These are phyloP conservation scores for Lepisosteus osseus DNA, from an alignment of 2,113 vertebrate species.

Conservation along the genomic window DNA sequence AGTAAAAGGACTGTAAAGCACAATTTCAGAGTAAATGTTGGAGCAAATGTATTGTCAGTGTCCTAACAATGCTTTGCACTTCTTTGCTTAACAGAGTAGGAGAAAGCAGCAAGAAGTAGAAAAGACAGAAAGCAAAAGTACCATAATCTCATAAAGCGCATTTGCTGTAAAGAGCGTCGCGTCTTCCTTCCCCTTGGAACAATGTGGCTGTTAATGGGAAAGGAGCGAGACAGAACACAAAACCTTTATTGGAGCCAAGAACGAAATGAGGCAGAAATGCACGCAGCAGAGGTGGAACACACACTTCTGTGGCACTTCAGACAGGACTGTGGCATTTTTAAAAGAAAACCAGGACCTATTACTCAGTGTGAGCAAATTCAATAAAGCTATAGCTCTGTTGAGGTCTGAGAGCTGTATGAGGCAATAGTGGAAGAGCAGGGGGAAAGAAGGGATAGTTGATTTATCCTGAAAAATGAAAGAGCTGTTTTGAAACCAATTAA, in stretches of 20 bases:
- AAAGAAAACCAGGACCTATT: slow-evolving; percentile 21
- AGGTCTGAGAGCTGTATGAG: slow-evolving; percentile 25
- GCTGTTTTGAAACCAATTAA: background rate
- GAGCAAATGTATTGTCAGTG: too few relatives aligned
- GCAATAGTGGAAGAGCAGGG: slow-evolving; percentile 11
- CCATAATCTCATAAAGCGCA: slow-evolving; percentile 70
- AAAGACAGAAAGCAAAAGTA: slow-evolving; percentile 46
- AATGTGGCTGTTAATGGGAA: slow-evolving; percentile 59
- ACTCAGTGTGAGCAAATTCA: slow-evolving; percentile 32
- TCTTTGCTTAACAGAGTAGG: background rate
- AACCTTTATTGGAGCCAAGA: background rate
- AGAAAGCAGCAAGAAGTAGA: slow-evolving; percentile 24
- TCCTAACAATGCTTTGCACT: too few relatives aligned
- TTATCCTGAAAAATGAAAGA: slow-evolving; percentile 15
- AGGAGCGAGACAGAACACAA: slow-evolving; percentile 27
- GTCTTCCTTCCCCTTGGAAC: slow-evolving; percentile 71
- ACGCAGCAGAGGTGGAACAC: slow-evolving; percentile 17
- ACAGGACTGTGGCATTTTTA: slow-evolving; percentile 8
- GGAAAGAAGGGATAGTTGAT: slow-evolving; percentile 19
- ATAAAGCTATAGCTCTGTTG: slow-evolving; percentile 50
- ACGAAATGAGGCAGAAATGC: background rate
- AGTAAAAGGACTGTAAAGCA: too few relatives aligned
- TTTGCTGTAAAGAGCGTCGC: slow-evolving; percentile 70
- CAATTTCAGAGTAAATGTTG: too few relatives aligned
- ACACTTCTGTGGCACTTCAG: slow-evolving; percentile 12